Evolutionary conservation across 37 sponge, comb jelly and placozoan genomes (phyloP).

Genomic region (Spongilla lacustris): DNA sequence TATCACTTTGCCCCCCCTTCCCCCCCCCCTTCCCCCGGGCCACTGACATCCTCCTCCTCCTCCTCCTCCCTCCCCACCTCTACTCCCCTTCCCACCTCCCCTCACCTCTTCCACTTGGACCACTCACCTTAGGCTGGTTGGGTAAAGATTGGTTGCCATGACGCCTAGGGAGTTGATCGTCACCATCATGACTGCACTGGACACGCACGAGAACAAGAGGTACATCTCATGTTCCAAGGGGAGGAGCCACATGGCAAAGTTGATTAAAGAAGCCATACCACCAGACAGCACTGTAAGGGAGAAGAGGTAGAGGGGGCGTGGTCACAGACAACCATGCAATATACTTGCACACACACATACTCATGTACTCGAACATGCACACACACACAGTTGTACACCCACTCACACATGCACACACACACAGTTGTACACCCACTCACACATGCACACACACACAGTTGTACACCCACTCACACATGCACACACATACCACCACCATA

Average conservation of each 20-base stretch:
- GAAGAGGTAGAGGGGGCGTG: too few relatives aligned
- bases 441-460: neutral
- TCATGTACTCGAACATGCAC: neutral
- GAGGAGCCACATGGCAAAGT: conserved; percentile 51
- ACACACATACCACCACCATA: neutral
- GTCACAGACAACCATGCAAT: conserved; percentile 16
- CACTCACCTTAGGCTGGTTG: conserved; percentile 5
- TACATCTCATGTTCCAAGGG: conserved; percentile 21
- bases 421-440: neutral
- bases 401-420: neutral
- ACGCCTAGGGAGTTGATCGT: conserved; percentile 43
- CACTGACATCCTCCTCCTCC: too few relatives aligned
- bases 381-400: neutral
- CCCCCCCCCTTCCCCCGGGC: neutral
- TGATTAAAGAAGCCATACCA: conserved; percentile 13
- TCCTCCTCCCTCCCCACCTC: too few relatives aligned
- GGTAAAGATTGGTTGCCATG: conserved; percentile 18
- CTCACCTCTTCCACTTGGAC: neutral
- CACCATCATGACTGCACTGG: conserved; percentile 52
- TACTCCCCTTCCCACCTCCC: neutral
- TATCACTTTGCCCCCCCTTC: too few relatives aligned
- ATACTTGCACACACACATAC: neutral
- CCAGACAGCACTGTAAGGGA: conserved; percentile 23
- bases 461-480: neutral
- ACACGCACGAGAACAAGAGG: conserved; percentile 48